A percentile compares a stretch with the other conserved stretches of the same genome.
Evolutionary conservation across 2,888 invertebrate species (phyloP).

Genomic region (Diarsia brunnea): DNA sequence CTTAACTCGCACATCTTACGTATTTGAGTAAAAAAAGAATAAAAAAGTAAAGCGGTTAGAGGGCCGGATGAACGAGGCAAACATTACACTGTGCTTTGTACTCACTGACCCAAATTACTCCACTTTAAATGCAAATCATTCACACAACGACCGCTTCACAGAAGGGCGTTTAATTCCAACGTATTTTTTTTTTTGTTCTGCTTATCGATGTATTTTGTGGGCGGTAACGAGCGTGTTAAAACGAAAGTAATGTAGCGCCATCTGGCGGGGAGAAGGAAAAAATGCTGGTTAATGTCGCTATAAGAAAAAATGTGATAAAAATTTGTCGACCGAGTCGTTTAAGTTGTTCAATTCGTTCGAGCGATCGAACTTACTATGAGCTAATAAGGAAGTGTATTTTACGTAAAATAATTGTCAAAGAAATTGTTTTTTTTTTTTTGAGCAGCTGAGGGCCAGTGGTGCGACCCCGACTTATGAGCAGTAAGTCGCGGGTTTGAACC

Average conservation of each 20-base stretch:
- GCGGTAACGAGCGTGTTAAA: conserved; percentile 24
- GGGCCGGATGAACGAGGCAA: conserved; percentile 67
- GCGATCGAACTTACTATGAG: not conserved
- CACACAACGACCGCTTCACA: conserved; percentile 59
- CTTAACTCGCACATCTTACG: conserved; percentile 24
- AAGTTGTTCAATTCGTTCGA: not conserved
- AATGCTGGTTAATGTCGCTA: not conserved
- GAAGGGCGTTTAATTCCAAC: conserved; percentile 51
- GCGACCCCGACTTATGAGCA: too few species aligned
- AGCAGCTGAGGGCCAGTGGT: too few species aligned
- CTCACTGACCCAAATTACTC: conserved; percentile 81
- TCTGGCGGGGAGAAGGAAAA: conserved; percentile 6
- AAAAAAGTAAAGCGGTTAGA: conserved; percentile 55
- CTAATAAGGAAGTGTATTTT: not conserved
- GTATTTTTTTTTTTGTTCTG: conserved; percentile 49
- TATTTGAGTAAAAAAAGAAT: conserved; percentile 40
- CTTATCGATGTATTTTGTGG: conserved; percentile 37
- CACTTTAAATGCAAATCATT: conserved; percentile 87
- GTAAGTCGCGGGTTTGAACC: too few species aligned
- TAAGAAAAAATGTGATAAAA: not conserved
- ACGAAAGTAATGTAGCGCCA: conserved; percentile 16
- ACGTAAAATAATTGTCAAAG: not conserved
- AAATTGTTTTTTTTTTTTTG: too few species aligned
- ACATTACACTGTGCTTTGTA: conserved; percentile 72
- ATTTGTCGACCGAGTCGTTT: not conserved